These are phyloP conservation scores for Melanotaenia pygmaea DNA, from an alignment of 2,797 vertebrate genomes.

Conservation along the genomic window DNA sequence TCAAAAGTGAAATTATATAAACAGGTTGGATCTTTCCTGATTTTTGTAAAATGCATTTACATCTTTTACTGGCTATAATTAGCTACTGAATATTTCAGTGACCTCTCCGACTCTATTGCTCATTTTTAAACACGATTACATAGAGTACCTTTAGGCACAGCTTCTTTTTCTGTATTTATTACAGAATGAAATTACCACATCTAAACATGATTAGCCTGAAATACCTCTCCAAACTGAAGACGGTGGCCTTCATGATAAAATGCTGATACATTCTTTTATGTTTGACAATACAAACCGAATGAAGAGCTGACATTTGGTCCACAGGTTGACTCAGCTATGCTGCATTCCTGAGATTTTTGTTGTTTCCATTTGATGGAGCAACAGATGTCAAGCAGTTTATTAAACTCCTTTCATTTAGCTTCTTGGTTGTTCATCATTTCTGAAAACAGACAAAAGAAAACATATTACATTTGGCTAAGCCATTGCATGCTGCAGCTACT, in stretches of 20 bases:
- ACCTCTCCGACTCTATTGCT: constrained; percentile 17
- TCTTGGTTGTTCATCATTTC: constrained; percentile 63
- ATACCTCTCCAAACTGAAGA: background rate
- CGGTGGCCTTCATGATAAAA: constrained; percentile 20
- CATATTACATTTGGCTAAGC: background rate
- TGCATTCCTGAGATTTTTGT: constrained; percentile 48
- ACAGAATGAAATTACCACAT: constrained; percentile 32
- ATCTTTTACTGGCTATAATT: constrained; percentile 27
- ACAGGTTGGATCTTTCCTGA: constrained; percentile 27
- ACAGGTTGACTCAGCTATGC: constrained; percentile 3
- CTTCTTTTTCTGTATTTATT: constrained; percentile 27
- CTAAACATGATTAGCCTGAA: constrained; percentile 12
- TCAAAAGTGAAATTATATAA: constrained; percentile 52
- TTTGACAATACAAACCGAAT: constrained; percentile 8
- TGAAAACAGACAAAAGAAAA: constrained; percentile 50
- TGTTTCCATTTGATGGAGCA: constrained; percentile 26
- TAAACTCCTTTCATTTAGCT: constrained; percentile 44
- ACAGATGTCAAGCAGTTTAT: constrained; percentile 14
- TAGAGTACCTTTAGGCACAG: constrained; percentile 1
- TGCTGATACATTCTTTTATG: background rate
- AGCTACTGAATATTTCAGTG: constrained; percentile 48
- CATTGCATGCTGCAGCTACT: background rate
- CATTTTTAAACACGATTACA: constrained; percentile 26
- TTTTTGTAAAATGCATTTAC: constrained; percentile 54
- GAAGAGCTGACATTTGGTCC: constrained; percentile 30